Percentiles rank a stretch among this genome's conserved stretches.
Conservation (phyloP, 2,888 invertebrate genomes). For the Rhimphoctona megacephalus region DNA sequence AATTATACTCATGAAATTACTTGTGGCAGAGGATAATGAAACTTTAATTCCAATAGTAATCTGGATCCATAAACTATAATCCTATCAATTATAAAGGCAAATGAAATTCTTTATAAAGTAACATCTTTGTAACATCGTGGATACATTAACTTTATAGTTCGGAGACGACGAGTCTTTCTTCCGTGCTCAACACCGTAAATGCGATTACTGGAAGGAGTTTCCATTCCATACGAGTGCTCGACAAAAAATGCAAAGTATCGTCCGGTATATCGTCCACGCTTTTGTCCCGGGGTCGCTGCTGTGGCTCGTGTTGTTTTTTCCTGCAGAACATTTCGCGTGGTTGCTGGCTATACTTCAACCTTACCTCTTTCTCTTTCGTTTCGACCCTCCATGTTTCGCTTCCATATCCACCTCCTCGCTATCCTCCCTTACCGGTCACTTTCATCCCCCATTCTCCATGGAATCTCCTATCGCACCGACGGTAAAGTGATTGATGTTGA, state of each 20-base stretch:
- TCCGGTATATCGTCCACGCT: slow-evolving; percentile 15
- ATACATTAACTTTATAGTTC: slow-evolving; percentile 7
- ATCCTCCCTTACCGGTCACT: slow-evolving; percentile 25
- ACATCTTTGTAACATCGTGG: not conserved
- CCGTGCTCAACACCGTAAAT: slow-evolving; percentile 8
- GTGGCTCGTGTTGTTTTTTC: slow-evolving; percentile 29
- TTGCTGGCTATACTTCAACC: slow-evolving; percentile 51
- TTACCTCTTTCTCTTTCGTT: slow-evolving; percentile 22
- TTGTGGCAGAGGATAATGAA: not conserved
- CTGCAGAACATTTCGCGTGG: slow-evolving; percentile 53
- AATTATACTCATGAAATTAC: not conserved
- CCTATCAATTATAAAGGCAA: not conserved
- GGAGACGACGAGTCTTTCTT: slow-evolving; percentile 17
- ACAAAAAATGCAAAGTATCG: slow-evolving; percentile 45
- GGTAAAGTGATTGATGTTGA: slow-evolving; percentile 65
- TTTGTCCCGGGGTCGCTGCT: not conserved
- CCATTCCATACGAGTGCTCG: slow-evolving; percentile 28
- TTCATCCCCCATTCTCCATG: slow-evolving; percentile 31
- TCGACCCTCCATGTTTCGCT: slow-evolving; percentile 20
- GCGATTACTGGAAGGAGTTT: slow-evolving; percentile 31
- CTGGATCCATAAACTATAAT: too few relatives aligned
- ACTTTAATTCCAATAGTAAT: not conserved
- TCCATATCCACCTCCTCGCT: slow-evolving; percentile 27
- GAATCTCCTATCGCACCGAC: slow-evolving; percentile 58
- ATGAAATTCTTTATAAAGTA: not conserved